Conservation (phyloP, 37 sponge, comb jelly and placozoan species). For the Halisarca cf. caerulea region DNA sequence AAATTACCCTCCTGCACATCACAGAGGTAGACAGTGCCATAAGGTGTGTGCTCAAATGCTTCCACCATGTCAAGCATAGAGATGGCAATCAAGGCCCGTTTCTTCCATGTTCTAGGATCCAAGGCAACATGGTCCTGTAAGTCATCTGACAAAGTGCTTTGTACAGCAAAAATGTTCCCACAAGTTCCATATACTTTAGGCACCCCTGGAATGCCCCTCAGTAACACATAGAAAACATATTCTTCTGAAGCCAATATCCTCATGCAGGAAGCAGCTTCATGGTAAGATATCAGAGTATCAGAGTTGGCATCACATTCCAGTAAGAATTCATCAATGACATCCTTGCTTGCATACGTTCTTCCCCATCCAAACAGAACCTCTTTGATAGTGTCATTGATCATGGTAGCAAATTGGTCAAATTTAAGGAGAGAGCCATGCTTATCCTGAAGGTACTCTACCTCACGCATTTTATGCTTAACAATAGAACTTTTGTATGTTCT, state of each 20-base stretch:
- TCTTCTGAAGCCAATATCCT: constrained; percentile 50
- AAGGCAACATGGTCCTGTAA: not conserved
- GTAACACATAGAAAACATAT: constrained; percentile 37
- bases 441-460: not conserved
- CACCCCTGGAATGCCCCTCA: constrained; percentile 30
- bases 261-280: constrained; percentile 53
- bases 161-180: constrained; percentile 60
- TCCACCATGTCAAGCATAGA: constrained; percentile 61
- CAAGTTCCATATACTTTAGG: constrained; percentile 56
- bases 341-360: not conserved
- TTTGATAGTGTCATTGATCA: not conserved
- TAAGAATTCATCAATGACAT: constrained; percentile 25
- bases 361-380: not conserved
- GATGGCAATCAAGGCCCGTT: constrained; percentile 42
- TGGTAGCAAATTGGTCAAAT: not conserved
- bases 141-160: constrained; percentile 2
- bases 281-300: constrained; percentile 39
- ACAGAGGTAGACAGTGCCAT: constrained; percentile 66
- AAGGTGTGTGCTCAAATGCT: constrained; percentile 46
- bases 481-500: not conserved
- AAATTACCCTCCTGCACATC: constrained; percentile 69
- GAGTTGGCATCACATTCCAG: constrained; percentile 49
- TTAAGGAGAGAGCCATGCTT: not conserved
- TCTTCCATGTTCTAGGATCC: constrained; percentile 44
- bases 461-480: not conserved